Evolutionary conservation across 2,888 invertebrate genomes (phyloP), one percentile per base, ranked within the genome.

Genomic region (Platycheirus albimanus): DNA sequence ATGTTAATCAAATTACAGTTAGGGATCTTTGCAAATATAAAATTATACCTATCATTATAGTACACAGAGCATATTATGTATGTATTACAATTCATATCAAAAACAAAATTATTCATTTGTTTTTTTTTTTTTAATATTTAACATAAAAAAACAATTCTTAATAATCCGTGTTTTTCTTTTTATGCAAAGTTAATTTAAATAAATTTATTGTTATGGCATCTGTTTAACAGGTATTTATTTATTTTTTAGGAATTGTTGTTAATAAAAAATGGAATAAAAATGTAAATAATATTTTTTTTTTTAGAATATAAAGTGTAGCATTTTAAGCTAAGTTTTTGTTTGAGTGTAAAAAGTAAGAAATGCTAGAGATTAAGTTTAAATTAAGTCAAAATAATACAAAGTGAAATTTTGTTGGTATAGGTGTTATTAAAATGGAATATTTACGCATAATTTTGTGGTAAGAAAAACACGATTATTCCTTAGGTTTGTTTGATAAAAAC

Each of bases 1-100:
- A 71, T 74, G 72, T 69, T 78, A 78, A 78, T 83, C 72, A 78
- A 83, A 78, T 83, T 72, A 67, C 77, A 47, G 63, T 36, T 77
- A 67, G 63, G 69, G 61, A 17, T 64, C 61, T 66, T 67, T 71
- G 77, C 54, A 71, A 4, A 24, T 63, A 72, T 30, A 41, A 20
- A 69, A 30, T 30, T 58, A 66, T 33, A 75, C 43, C 36, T 38
- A 70, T n/a, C n/a, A n/a, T n/a, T 36, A 24, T 11, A 51, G 28
- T 45, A 64, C 28, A 43, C 49, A 66, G 2, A 56, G 30, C 30
- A 33, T 36, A 45, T 17, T 51, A 72, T n/a, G n/a, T n/a, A n/a
- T n/a, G n/a, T n/a, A n/a, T 64, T 64, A 54, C 51, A 56, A 58
- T 66, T 69, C 47, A 56, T 56, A 66, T 45, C 38, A 20, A 43